Evolutionary conservation across 2,888 invertebrate species (phyloP), one percentile per base, ranked within the genome.

Genomic region (Gastracanthus pulcherrimus): DNA sequence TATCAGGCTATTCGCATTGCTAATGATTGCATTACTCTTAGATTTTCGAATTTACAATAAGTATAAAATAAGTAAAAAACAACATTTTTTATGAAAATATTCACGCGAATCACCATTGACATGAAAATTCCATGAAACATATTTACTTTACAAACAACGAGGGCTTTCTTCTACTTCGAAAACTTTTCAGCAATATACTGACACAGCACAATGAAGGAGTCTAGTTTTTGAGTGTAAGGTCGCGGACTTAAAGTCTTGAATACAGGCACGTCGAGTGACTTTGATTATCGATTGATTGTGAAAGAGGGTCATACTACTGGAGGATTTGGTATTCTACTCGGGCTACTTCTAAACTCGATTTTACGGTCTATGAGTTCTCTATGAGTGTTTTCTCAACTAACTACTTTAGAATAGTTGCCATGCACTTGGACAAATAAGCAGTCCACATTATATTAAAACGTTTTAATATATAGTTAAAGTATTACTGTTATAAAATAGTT

Each of bases 201-300:
- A 36, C 26, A 9, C 19, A 75, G 38, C 26, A 75, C 51, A 66
- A 66, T 6, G 51, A 77, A 13, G 62, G 45, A 45, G 69, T 58
- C 70, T 77, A 62, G 48, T 70, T 69, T 69, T 41, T 31, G 23
- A 70, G 55, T 60, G 69, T 51, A 2, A 34, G 34, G 55, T 58
- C 13, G 34, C 7, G 64, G 34, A 71, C 55, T 51, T 38, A 64
- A 70, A 62, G 55, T 55, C 62, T 71, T n/a, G 38, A 78, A 71
- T 41, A n/a, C 45, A 62, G 19, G n/a, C 64, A 41, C 51, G 16
- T 29, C 11, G 34, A 45, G 23, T 23, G 11, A 41, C 38, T 79
- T 79, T 64, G 64, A 79, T 72, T 23, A 79, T 72, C 66, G 72
- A 72, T 72, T 58, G 77, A 77, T 77, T 51, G 36, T n/a, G 9